Evolutionary conservation across 2,113 vertebrate genomes (phyloP).

Genomic region (Scatophagus argus): DNA sequence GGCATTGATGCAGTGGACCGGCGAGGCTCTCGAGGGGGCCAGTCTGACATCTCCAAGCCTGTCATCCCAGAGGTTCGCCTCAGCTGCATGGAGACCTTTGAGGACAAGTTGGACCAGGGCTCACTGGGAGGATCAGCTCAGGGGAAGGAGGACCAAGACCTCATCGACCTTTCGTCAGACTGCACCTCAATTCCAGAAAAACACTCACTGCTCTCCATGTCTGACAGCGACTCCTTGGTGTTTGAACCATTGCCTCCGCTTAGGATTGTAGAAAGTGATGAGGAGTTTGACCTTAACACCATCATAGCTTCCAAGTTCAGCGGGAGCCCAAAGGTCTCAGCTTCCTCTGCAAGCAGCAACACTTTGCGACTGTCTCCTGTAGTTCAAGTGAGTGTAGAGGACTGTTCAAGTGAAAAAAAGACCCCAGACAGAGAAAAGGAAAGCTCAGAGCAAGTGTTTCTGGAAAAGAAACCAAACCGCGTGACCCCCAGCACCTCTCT

Average conservation of each 20-base stretch:
- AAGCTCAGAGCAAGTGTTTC: constrained; percentile 40
- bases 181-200: constrained; percentile 96
- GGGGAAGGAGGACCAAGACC: constrained; percentile 91
- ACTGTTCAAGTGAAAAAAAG: constrained; percentile 87
- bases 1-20: constrained; percentile 78
- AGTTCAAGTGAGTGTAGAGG: constrained; percentile 93
- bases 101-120: constrained; percentile 86
- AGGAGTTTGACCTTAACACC: constrained; percentile 88
- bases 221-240: constrained; percentile 96
- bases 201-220: constrained; percentile 92
- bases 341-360: constrained; percentile 82
- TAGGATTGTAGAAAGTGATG: constrained; percentile 96
- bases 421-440: constrained; percentile 68
- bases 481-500: constrained; percentile 75
- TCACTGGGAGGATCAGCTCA: constrained; percentile 79
- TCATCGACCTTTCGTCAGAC: constrained; percentile 97
- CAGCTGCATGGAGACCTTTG: constrained; percentile 96
- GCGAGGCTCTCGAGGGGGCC: constrained; percentile 78
- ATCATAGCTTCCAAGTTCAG: constrained; percentile 67
- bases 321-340: constrained; percentile 72
- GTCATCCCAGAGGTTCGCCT: constrained; percentile 96
- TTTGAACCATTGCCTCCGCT: constrained; percentile 96
- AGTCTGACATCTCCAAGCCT: constrained; percentile 86
- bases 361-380: constrained; percentile 88
- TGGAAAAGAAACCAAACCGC: constrained; percentile 52